Conservation (phyloP, 2,113 vertebrate species). For the Chaenocephalus aceratus region DNA sequence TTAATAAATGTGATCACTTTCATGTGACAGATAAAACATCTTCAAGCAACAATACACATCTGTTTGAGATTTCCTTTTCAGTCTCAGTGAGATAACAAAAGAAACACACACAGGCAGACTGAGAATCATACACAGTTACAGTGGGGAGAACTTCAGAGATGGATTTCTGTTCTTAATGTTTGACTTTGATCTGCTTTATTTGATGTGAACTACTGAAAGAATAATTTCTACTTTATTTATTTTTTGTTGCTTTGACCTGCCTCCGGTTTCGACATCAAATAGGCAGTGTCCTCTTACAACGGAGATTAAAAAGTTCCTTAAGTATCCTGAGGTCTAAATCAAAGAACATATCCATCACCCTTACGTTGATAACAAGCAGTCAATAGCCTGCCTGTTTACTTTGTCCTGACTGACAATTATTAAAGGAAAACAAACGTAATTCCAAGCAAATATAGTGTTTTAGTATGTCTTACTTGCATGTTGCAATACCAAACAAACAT, state of each 20-base stretch:
- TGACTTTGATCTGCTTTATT: constrained; percentile 79
- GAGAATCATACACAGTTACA: constrained; percentile 30
- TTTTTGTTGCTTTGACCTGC: constrained; percentile 41
- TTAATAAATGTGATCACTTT: constrained; percentile 59
- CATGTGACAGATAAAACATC: constrained; percentile 61
- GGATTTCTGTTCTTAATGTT: constrained; percentile 69
- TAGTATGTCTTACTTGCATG: background rate
- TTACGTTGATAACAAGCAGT: constrained; percentile 23
- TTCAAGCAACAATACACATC: constrained; percentile 40
- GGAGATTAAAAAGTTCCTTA: constrained; percentile 45
- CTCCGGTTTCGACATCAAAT: constrained; percentile 59
- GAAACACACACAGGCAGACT: constrained; percentile 12
- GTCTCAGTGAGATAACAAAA: constrained; percentile 51
- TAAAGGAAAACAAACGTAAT: background rate
- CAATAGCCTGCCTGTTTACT: constrained; percentile 1
- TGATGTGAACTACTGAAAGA: constrained; percentile 72
- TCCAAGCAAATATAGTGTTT: background rate
- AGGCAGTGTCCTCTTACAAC: constrained; percentile 42
- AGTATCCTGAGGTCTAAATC: constrained; percentile 40
- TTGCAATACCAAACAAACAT: background rate
- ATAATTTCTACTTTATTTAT: constrained; percentile 50
- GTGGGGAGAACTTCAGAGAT: constrained; percentile 53
- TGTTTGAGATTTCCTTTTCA: constrained; percentile 61
- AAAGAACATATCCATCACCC: constrained; percentile 3
- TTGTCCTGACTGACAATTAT: background rate